Conservation (phyloP, 2,797 vertebrate species). For the Hyperoplus lanceolatus region DNA sequence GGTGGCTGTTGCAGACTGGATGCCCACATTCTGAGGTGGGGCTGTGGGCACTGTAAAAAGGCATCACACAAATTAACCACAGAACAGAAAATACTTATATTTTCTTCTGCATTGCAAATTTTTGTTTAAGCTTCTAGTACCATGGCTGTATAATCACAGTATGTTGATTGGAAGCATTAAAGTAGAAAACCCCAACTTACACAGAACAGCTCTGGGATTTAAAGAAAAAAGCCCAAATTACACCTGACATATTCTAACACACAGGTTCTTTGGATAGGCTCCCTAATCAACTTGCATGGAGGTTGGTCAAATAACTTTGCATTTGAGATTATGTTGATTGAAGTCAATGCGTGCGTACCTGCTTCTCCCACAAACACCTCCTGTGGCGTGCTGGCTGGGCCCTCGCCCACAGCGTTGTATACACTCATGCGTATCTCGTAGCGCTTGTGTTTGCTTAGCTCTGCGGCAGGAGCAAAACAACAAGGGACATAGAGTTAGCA, state of each 20-base stretch:
- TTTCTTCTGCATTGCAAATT: neutral
- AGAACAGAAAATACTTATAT: neutral
- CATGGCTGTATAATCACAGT: neutral
- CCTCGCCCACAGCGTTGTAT: constrained; percentile 95
- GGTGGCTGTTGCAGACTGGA: constrained; percentile 91
- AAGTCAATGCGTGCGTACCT: constrained; percentile 81
- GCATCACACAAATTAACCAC: neutral
- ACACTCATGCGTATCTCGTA: constrained; percentile 97
- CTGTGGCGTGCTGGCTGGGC: constrained; percentile 91
- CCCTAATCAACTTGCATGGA: neutral
- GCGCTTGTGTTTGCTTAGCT: constrained; percentile 94
- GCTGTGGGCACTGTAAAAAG: constrained; percentile 90
- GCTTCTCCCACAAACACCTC: constrained; percentile 98
- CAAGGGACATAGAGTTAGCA: constrained; percentile 1
- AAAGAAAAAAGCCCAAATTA: constrained; percentile 12
- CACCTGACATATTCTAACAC: constrained; percentile 2
- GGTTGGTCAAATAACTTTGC: neutral
- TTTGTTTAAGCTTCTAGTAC: neutral
- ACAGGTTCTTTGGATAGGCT: neutral
- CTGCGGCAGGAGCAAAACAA: constrained; percentile 75
- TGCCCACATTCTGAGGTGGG: constrained; percentile 89
- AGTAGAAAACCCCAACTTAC: neutral
- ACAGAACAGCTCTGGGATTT: neutral
- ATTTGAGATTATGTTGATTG: neutral
- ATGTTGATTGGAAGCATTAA: neutral